These are phyloP conservation scores for Hesperia comma DNA, from an alignment of 2,888 invertebrate species.

Conservation along the genomic window DNA sequence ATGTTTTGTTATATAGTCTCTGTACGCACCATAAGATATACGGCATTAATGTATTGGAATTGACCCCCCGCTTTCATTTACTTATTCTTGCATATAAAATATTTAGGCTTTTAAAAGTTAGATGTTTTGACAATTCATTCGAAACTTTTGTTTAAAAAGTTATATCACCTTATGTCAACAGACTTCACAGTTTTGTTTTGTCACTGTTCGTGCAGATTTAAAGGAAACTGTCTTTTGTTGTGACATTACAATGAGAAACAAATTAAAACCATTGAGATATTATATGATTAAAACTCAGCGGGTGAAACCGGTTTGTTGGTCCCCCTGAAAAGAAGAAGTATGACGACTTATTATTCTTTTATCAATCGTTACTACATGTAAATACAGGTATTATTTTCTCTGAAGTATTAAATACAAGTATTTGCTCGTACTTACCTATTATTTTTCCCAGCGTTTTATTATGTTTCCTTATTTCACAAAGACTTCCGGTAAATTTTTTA, in stretches of 20 bases:
- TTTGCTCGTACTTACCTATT: too few relatives aligned
- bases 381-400: background rate
- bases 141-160: slow-evolving; percentile 17
- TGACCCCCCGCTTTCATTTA: background rate
- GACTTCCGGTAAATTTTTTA: too few relatives aligned
- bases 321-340: slow-evolving; percentile 12
- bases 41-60: slow-evolving; percentile 6
- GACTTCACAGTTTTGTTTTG: slow-evolving; percentile 15
- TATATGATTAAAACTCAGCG: slow-evolving; percentile 31
- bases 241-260: slow-evolving; percentile 25
- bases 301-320: slow-evolving; percentile 7
- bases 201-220: slow-evolving; percentile 24
- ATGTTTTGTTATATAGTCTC: too few relatives aligned
- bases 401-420: background rate
- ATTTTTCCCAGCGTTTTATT: too few relatives aligned
- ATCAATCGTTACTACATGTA: background rate
- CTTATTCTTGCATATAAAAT: too few relatives aligned
- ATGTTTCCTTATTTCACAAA: too few relatives aligned
- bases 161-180: slow-evolving; percentile 7
- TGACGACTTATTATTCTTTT: slow-evolving; percentile 8
- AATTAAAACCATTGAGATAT: too few relatives aligned
- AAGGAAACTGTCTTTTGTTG: slow-evolving; percentile 23
- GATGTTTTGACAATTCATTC: background rate
- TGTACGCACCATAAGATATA: too few relatives aligned
- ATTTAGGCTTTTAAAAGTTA: background rate